phyloP scores from a whole-genome alignment of 1,140 invertebrate genomes.

The Thalassaphorura encarpata region DNA sequence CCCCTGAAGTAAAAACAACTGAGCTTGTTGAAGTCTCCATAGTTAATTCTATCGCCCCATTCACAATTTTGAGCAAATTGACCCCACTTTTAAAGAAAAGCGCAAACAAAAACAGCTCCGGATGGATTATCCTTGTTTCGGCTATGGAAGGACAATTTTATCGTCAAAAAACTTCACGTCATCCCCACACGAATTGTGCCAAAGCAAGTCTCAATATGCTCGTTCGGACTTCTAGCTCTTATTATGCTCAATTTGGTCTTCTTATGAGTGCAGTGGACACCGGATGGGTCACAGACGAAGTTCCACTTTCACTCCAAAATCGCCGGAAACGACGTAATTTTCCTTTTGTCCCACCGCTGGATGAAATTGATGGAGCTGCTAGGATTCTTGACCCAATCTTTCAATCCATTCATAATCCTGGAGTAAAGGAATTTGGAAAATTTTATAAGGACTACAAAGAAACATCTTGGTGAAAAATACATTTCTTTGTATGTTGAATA shows the following conservation, averaged over 20 bases:
- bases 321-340: not conserved
- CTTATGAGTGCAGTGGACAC: conserved; percentile 29
- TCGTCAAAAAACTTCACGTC: conserved; percentile 14
- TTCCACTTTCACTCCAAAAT: conserved; percentile 1
- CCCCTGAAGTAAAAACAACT: conserved; percentile 17
- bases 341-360: not conserved
- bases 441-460: not conserved
- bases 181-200: conserved; percentile 31
- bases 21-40: conserved; percentile 23
- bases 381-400: conserved; percentile 4
- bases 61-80: conserved; percentile 18
- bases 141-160: conserved; percentile 29
- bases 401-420: not conserved
- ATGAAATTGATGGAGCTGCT: conserved; percentile 2
- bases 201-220: conserved; percentile 32
- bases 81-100: conserved; percentile 13
- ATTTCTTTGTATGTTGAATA: not conserved
- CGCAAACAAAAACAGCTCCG: not conserved
- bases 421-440: not conserved
- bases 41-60: conserved; percentile 27
- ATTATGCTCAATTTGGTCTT: conserved; percentile 14
- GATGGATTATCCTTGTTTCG: conserved; percentile 22
- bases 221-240: conserved; percentile 19
- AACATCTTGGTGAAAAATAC: not conserved
- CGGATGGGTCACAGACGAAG: conserved; percentile 30